Percentiles rank a stretch among this genome's conserved stretches.
Evolutionary conservation across 2,888 invertebrate genomes (phyloP).

Genomic region (Morinoia aosen): DNA sequence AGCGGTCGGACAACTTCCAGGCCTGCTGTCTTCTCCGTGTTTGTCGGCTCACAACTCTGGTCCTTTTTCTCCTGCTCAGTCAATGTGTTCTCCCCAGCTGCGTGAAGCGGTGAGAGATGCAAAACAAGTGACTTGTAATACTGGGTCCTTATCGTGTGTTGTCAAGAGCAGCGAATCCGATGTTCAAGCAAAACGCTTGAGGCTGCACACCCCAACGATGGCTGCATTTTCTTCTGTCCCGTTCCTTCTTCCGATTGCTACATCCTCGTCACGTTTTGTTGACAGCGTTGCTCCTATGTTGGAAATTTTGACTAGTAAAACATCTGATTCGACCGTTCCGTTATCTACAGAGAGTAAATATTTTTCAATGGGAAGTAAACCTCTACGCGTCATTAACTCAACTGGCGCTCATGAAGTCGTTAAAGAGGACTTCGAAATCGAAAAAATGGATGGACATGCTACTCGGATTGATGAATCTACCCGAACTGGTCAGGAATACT

Average conservation of each 20-base stretch:
- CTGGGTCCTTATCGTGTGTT: not conserved
- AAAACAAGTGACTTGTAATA: constrained; percentile 30
- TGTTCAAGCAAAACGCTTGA: not conserved
- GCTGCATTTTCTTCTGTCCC: not conserved
- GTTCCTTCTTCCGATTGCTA: constrained; percentile 8
- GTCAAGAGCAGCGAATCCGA: not conserved
- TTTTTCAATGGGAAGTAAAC: not conserved
- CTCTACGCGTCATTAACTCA: not conserved
- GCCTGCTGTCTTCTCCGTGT: not conserved
- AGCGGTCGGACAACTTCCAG: not conserved
- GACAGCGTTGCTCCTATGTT: not conserved
- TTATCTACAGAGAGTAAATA: not conserved
- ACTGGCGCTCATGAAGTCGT: not conserved
- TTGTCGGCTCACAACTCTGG: not conserved
- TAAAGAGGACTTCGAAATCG: not conserved
- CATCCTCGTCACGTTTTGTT: not conserved
- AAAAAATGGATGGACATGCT: not conserved
- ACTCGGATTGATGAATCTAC: not conserved
- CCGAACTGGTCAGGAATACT: not conserved
- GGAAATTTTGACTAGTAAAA: not conserved
- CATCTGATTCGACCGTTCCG: not conserved
- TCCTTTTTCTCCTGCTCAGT: not conserved
- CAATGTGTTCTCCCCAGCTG: not conserved
- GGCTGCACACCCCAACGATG: not conserved
- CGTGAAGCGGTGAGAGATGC: constrained; percentile 35